phyloP scores from a whole-genome alignment of 1,140 invertebrate species.

The Meteorus sp. region DNA sequence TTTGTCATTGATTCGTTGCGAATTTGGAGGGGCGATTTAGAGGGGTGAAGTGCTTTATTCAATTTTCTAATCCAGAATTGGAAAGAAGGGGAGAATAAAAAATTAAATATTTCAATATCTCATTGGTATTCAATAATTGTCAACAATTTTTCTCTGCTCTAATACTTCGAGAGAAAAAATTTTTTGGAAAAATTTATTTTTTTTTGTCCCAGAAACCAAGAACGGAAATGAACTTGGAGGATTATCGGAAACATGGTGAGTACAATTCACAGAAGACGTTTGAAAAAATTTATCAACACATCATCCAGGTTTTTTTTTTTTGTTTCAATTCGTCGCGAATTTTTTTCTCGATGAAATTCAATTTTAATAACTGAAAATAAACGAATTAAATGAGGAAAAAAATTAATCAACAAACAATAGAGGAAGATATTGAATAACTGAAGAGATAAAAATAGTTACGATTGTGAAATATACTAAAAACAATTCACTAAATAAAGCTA shows the following conservation, averaged over 20 bases:
- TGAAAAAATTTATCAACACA: neutral
- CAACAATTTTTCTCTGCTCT: neutral
- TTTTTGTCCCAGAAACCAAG: conserved; percentile 38
- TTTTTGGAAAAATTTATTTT: neutral
- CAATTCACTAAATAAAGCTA: too few species aligned
- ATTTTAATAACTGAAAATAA: too few species aligned
- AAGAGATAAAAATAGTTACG: too few species aligned
- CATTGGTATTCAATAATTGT: neutral
- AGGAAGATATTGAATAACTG: too few species aligned
- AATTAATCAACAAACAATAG: too few species aligned
- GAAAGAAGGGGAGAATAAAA: neutral
- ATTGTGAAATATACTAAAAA: too few species aligned
- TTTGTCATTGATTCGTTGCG: conserved; percentile 3
- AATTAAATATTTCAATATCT: neutral
- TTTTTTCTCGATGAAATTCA: too few species aligned
- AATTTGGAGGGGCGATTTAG: too few species aligned
- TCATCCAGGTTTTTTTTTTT: too few species aligned
- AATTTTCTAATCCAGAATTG: conserved; percentile 1
- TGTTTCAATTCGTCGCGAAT: too few species aligned
- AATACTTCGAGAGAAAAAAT: neutral
- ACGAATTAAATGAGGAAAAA: too few species aligned
- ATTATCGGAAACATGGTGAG: conserved; percentile 60
- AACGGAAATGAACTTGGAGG: conserved; percentile 58
- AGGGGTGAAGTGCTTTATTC: too few species aligned
- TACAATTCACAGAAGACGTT: conserved; percentile 2